These are phyloP conservation scores for Cotesia glomerata DNA, from an alignment of 1,140 invertebrate species.

Conservation along the genomic window DNA sequence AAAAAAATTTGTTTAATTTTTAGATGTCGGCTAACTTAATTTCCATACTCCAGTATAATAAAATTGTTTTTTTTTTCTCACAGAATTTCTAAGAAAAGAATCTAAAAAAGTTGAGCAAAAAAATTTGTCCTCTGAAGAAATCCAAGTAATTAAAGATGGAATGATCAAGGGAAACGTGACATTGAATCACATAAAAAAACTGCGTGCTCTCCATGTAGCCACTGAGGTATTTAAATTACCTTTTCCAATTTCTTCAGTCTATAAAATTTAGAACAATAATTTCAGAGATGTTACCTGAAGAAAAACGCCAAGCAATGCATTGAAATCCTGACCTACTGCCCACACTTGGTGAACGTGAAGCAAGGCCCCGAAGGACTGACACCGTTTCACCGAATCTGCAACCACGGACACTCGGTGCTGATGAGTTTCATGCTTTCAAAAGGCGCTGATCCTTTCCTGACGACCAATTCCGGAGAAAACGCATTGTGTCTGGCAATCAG, in stretches of 20 bases:
- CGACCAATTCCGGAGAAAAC: conserved; percentile 37
- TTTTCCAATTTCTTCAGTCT: too few relatives aligned
- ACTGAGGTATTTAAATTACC: background rate
- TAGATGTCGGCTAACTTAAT: too few relatives aligned
- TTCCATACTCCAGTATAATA: too few relatives aligned
- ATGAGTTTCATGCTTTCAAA: conserved; percentile 41
- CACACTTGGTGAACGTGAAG: conserved; percentile 40
- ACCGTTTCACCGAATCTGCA: conserved; percentile 43
- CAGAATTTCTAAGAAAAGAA: too few relatives aligned
- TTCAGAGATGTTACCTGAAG: conserved; percentile 38
- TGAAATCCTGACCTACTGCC: conserved; percentile 34
- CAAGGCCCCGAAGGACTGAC: conserved; percentile 32
- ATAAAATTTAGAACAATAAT: background rate
- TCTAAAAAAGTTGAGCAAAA: too few relatives aligned
- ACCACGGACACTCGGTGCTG: conserved; percentile 34
- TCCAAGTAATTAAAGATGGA: background rate
- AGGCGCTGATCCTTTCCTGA: conserved; percentile 42
- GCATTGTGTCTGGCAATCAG: conserved; percentile 39
- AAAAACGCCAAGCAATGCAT: conserved; percentile 39
- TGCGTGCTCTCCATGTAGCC: conserved; percentile 24
- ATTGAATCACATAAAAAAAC: conserved; percentile 4
- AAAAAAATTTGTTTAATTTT: too few relatives aligned
- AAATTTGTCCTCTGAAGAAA: too few relatives aligned
- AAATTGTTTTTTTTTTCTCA: too few relatives aligned
- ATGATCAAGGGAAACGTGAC: background rate